Evolutionary conservation across 2,113 vertebrate species (phyloP), one percentile per base, ranked within the genome.

Genomic region (Mixornis gularis): DNA sequence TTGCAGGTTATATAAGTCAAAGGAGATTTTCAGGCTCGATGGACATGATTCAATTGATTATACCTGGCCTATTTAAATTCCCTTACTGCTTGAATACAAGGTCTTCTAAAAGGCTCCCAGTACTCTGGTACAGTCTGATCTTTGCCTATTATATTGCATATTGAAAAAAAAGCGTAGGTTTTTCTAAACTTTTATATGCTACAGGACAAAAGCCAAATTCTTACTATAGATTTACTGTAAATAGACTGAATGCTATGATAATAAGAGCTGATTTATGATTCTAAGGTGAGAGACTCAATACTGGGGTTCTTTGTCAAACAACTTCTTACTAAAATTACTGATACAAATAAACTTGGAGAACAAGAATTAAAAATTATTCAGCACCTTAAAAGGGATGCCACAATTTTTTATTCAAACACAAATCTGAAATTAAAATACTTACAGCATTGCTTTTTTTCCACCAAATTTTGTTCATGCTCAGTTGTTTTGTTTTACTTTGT

Each of bases 141-240:
- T 69, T 62, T 65, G 3, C 18, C 34, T 71, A 26, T 20, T 53
- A 2, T 27, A 49, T 27, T 26, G 7, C 25, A 69, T 6, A 40
- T 29, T 0, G 17, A 34, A 44, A 58, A n/a, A 40, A 8, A 3
- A 1, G 3, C 19, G n/a, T 12, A 34, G 12, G 1, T 51, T 69
- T 86, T 63, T 26, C 9, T 48, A 52, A 32, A 73, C 66, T 21
- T 73, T 63, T 64, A 46, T 66, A 34, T 25, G 4, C 43, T 92
- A 26, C 24, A 59, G 60, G 44, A 64, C 7, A 34, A 84, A 34
- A 82, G 36, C 34, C 52, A 90, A 72, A 81, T 46, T 77, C 59
- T 73, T 70, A 24, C n/a, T 82, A 38, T 18, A 79, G 38, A 77
- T 59, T 73, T 93, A 72, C 64, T 79, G 14, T 87, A 85, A 83